Conservation (phyloP, 2,113 vertebrate genomes). For the Melanerpes formicivorus region DNA sequence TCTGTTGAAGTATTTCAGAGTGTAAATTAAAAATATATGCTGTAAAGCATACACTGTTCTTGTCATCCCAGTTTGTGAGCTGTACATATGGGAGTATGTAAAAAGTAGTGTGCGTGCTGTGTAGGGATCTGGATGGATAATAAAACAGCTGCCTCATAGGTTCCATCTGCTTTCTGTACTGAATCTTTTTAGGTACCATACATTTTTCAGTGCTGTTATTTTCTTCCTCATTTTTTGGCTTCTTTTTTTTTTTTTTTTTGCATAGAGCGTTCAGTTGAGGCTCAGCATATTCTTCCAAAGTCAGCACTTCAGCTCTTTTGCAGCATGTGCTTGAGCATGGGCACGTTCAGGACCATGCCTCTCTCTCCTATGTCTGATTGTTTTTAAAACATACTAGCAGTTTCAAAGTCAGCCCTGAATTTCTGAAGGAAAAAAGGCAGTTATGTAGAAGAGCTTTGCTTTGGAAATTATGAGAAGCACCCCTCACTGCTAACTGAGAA, state of each 20-base stretch:
- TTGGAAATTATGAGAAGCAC: neutral
- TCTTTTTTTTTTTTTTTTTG: neutral
- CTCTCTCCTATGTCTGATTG: neutral
- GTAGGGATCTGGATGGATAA: conserved; percentile 44
- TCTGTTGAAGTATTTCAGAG: conserved; percentile 40
- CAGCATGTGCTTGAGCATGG: neutral
- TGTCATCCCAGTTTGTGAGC: conserved; percentile 62
- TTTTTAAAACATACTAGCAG: neutral
- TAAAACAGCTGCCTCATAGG: conserved; percentile 58
- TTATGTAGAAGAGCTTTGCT: neutral
- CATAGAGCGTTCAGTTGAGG: neutral
- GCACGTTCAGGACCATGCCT: neutral
- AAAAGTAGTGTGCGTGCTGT: conserved; percentile 11
- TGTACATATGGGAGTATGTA: conserved; percentile 51
- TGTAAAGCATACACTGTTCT: conserved; percentile 49
- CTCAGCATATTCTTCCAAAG: neutral
- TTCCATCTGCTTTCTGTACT: conserved; percentile 38
- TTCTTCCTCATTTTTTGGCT: neutral
- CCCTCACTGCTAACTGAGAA: neutral
- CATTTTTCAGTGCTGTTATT: conserved; percentile 48
- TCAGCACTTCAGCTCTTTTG: neutral
- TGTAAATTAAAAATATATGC: conserved; percentile 64
- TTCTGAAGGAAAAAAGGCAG: neutral
- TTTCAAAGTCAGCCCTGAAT: neutral
- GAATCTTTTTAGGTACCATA: conserved; percentile 62